Base-by-base conservation (phyloP, 1,140 invertebrate species). In the Rhizoglyphus robini region DNA sequence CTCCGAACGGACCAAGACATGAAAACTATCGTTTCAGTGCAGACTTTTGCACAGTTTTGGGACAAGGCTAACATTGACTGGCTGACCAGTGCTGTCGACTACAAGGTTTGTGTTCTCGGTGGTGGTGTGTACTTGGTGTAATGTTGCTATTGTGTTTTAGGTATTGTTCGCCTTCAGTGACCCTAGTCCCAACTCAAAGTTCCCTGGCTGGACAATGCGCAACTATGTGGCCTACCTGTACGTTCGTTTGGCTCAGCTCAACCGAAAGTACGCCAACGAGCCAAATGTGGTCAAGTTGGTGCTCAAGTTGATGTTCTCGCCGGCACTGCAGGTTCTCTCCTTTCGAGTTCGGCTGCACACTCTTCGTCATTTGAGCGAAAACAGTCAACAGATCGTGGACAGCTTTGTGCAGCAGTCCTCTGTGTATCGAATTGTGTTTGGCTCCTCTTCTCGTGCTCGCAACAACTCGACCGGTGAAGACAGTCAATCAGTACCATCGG, bases 161-260 rank as follows among this genome's bases (percentile, higher is more conserved):
- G 41, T 71, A 46, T 54, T 67, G 3, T 32, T 93, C 76, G 85
- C 80, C 31, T 91, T 91, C 77, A 81, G 83, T 69, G 92, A 96
- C 80, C 84, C 88, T 30, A 87, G 85, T 73, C 82, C 81, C 67
- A 78, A 81, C 62, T 74, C 79, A 18, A 78, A 83, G 66, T 81
- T 85, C 66, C 83, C 87, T 65, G 88, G 88, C n/a, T 96, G 91
- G 90, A 80, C 88, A 30, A 76, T 96, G 60, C 80, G 92, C 68
- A 88, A 92, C 74, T 84, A 86, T 71, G 75, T 94, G 20, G 81
- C 83, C 41, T 79, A 90, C 46, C 76, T 93, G 66, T 76, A 84
- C 25, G 13, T 63, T 15, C 30, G 48, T 32, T 57, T 62, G 65
- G 30, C 41, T 15, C 47, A 67, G 23, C 18, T 58, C 13, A 2